Evolutionary conservation across 2,113 vertebrate species (phyloP).

Genomic region (Synodontis membranacea): DNA sequence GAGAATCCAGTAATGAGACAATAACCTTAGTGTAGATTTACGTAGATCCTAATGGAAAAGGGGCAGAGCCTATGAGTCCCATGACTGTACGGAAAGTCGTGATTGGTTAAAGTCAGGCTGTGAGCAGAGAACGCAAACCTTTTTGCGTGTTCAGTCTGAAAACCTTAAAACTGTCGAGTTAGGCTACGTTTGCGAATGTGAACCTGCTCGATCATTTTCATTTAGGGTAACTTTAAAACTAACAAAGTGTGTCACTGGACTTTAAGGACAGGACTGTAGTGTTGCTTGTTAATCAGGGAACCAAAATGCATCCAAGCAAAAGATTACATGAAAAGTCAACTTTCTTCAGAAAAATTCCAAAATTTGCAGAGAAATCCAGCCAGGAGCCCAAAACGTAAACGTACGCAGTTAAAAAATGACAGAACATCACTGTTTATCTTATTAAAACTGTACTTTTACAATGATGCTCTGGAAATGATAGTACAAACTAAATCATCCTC

Average conservation of each 20-base stretch:
- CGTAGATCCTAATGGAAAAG: not conserved
- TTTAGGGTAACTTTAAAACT: not conserved
- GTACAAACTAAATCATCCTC: too few species aligned
- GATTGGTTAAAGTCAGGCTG: not conserved
- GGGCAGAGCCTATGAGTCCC: not conserved
- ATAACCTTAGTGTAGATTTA: not conserved
- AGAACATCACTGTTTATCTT: too few species aligned
- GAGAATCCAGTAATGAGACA: not conserved
- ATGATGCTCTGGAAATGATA: too few species aligned
- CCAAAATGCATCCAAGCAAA: not conserved
- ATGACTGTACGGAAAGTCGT: not conserved
- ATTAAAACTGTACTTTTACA: too few species aligned
- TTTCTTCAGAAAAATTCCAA: too few species aligned
- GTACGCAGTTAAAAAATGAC: too few species aligned
- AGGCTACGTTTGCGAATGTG: not conserved
- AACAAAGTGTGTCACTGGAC: not conserved
- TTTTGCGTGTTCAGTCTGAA: conserved; percentile 14
- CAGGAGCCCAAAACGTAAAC: not conserved
- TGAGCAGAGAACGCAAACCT: too few species aligned
- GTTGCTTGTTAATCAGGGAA: not conserved
- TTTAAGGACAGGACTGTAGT: not conserved
- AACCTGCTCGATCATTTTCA: not conserved
- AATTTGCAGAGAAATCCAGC: not conserved
- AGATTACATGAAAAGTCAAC: not conserved
- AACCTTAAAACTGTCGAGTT: not conserved